These are phyloP conservation scores for Ciconia maguari DNA, from an alignment of 2,113 vertebrate species.

Conservation along the genomic window DNA sequence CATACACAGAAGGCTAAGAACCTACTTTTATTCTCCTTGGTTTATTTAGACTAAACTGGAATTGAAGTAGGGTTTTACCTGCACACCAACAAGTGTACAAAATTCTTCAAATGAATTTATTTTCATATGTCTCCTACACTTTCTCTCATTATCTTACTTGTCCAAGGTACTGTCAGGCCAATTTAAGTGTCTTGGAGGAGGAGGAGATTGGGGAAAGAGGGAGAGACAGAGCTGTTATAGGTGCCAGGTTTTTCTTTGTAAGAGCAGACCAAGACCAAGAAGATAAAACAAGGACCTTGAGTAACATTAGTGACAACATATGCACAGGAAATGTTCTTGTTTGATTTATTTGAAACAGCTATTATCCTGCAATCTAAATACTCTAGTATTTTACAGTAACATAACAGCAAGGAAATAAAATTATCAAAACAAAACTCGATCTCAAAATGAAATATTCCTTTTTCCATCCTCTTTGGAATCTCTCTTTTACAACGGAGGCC, in stretches of 20 bases:
- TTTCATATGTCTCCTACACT: background rate
- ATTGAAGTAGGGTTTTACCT: background rate
- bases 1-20: background rate
- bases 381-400: background rate
- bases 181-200: background rate
- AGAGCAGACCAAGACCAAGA: background rate
- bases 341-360: background rate
- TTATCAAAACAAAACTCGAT: background rate
- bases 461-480: background rate
- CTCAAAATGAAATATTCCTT: background rate
- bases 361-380: background rate
- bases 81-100: background rate
- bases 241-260: background rate
- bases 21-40: background rate
- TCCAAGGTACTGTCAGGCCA: background rate
- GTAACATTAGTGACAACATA: background rate
- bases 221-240: background rate
- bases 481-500: background rate
- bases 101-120: background rate
- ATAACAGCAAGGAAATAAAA: background rate
- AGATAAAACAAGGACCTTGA: background rate
- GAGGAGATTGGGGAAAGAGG: background rate
- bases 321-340: background rate
- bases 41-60: background rate
- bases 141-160: background rate